phyloP scores from a whole-genome alignment of 2,113 vertebrate genomes.

The Ammospiza caudacuta region DNA sequence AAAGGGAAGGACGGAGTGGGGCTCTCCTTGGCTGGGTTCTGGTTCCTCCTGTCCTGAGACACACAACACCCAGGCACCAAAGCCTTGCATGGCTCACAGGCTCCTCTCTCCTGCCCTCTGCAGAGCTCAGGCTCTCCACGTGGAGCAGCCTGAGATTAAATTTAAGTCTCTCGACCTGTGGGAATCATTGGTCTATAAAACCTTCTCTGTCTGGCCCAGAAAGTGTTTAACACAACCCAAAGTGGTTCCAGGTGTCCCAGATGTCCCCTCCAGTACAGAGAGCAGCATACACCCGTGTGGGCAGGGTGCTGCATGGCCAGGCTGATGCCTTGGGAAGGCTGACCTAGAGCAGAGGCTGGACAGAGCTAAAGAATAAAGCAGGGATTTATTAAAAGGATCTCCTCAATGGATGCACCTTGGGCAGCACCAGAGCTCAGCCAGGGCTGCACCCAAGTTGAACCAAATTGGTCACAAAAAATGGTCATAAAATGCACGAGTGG shows the following conservation, averaged over 20 bases:
- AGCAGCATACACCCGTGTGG: accelerated
- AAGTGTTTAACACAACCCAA: not conserved
- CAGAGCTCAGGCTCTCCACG: not conserved
- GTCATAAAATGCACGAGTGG: too few species aligned
- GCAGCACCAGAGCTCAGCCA: too few species aligned
- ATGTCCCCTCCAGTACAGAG: not conserved
- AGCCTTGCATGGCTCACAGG: not conserved
- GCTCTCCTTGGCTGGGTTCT: not conserved
- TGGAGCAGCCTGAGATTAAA: not conserved
- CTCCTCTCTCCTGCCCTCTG: not conserved
- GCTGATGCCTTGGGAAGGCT: not conserved
- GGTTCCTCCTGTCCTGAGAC: not conserved
- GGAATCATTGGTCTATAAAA: not conserved
- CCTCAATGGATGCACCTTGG: too few species aligned
- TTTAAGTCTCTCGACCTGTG: not conserved
- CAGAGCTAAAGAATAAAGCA: not conserved
- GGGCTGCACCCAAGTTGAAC: too few species aligned
- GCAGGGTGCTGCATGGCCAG: not conserved
- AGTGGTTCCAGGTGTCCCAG: not conserved
- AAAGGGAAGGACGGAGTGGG: not conserved
- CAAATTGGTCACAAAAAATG: too few species aligned
- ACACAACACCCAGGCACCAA: not conserved
- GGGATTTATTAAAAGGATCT: too few species aligned
- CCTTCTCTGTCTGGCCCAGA: not conserved
- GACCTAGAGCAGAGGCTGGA: not conserved